These are phyloP conservation scores for Entomobrya proxima DNA, from an alignment of 2,888 invertebrate genomes.

Conservation along the genomic window DNA sequence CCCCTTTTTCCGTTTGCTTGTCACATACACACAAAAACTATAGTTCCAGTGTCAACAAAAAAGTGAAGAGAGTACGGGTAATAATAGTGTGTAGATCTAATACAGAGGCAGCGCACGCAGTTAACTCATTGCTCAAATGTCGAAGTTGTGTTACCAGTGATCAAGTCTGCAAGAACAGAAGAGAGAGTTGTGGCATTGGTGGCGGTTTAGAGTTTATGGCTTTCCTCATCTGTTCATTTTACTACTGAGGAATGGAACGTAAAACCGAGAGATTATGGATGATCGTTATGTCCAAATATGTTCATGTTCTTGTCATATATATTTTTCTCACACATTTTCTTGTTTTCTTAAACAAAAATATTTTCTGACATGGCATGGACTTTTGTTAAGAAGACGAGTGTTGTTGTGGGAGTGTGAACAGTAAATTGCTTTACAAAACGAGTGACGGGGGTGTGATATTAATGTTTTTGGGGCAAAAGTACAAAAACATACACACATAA, in stretches of 20 bases:
- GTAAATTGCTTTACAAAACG: constrained; percentile 20
- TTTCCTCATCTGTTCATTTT: constrained; percentile 50
- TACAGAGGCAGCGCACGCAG: not conserved
- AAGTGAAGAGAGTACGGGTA: not conserved
- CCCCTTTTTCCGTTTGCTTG: constrained; percentile 44
- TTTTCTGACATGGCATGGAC: constrained; percentile 26
- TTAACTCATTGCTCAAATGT: constrained; percentile 28
- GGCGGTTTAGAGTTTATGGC: constrained; percentile 41
- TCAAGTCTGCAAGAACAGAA: constrained; percentile 11
- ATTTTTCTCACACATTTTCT: constrained; percentile 45
- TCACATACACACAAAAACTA: constrained; percentile 22
- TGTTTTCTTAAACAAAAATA: constrained; percentile 44
- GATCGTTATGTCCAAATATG: constrained; percentile 61
- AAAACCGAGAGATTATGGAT: constrained; percentile 54
- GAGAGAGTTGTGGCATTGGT: constrained; percentile 23
- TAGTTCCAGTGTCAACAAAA: constrained; percentile 31
- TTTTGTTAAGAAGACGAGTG: not conserved
- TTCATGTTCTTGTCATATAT: constrained; percentile 44
- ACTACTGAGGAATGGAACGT: constrained; percentile 43
- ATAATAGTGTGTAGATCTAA: not conserved
- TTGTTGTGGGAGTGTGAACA: constrained; percentile 12
- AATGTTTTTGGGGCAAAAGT: constrained; percentile 10
- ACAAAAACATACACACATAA: not conserved
- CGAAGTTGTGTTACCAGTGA: constrained; percentile 25
- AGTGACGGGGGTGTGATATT: constrained; percentile 12